Conservation (phyloP, 2,888 invertebrate species). For the Glyphotaelius pellucidus region DNA sequence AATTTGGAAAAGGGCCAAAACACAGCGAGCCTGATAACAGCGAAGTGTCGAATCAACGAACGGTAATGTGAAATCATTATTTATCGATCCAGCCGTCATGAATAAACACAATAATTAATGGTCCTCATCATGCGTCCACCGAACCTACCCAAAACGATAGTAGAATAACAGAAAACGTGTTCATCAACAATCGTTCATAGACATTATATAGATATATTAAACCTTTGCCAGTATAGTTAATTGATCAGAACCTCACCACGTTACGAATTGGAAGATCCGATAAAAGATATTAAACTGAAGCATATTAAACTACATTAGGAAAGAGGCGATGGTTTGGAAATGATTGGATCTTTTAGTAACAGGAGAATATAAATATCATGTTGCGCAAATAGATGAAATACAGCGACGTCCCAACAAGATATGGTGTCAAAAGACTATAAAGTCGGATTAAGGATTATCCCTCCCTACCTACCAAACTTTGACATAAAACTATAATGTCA, state of each 20-base stretch:
- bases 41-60: not conserved
- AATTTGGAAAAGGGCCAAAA: constrained; percentile 19
- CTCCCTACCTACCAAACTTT: too few relatives aligned
- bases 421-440: not conserved
- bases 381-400: not conserved
- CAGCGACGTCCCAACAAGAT: not conserved
- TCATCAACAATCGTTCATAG: not conserved
- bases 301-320: not conserved
- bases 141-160: not conserved
- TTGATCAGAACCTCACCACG: not conserved
- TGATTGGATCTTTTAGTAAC: not conserved
- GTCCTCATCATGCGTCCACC: not conserved
- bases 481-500: too few relatives aligned
- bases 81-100: not conserved
- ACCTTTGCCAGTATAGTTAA: not conserved
- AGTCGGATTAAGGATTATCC: not conserved
- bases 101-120: not conserved
- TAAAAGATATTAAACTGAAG: not conserved
- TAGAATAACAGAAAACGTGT: not conserved
- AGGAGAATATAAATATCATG: not conserved
- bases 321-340: not conserved
- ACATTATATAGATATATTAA: not conserved
- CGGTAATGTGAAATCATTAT: not conserved
- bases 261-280: not conserved
- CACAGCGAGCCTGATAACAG: not conserved